phyloP scores from a whole-genome alignment of 2,888 invertebrate species.

The Poecilobothrus nobilitatus region DNA sequence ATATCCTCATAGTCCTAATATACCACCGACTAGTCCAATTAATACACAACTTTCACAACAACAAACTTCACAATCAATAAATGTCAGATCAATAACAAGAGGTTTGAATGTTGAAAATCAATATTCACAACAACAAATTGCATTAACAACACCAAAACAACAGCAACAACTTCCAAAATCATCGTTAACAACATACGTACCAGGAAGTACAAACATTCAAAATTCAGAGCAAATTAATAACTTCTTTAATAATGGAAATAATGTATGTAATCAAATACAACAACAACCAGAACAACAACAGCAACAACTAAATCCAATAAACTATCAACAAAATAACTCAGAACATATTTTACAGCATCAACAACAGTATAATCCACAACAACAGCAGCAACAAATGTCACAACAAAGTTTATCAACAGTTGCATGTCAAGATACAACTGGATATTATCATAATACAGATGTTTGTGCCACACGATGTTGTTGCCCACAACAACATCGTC shows the following conservation, averaged over 20 bases:
- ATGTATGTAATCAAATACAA: neutral
- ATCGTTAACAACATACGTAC: too few relatives aligned
- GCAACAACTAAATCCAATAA: neutral
- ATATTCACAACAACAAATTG: constrained; percentile 3
- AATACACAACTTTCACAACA: neutral
- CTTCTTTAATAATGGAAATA: too few relatives aligned
- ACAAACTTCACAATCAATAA: neutral
- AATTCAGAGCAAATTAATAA: too few relatives aligned
- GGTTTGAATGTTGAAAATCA: neutral
- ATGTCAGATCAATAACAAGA: neutral
- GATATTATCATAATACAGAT: constrained; percentile 26
- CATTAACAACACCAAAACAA: too few relatives aligned
- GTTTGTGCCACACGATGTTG: constrained; percentile 26
- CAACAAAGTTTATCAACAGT: constrained; percentile 8
- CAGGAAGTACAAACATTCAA: too few relatives aligned
- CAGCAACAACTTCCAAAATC: too few relatives aligned
- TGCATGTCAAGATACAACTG: constrained; percentile 23
- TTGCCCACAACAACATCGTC: constrained; percentile 10
- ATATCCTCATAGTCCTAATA: neutral
- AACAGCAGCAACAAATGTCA: constrained; percentile 13
- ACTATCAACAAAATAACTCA: constrained; percentile 3
- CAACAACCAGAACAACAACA: constrained; percentile 13
- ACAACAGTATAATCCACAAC: constrained; percentile 1
- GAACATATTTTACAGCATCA: neutral
- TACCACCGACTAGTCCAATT: neutral